Evolutionary conservation across 2,797 vertebrate genomes (phyloP), one percentile per base, ranked within the genome.

Genomic region (Macrochelys suwanniensis): DNA sequence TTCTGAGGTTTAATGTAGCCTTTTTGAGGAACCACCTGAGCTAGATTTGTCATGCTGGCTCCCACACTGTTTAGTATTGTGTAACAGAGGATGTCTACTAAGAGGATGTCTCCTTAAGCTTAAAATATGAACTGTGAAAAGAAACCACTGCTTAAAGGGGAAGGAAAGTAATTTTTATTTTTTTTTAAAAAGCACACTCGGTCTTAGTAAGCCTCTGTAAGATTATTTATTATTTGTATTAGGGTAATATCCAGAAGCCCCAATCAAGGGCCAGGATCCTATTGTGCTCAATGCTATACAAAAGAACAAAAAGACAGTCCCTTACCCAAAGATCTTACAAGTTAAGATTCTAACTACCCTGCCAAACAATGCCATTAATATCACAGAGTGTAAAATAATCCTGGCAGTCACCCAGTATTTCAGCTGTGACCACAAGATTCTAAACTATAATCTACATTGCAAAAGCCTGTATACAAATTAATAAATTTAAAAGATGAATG

Each of bases 1-100:
- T 42, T 81, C 76, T 92, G 71, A 85, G 11, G 74, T 33, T 84
- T 80, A 61, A 65, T 78, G 89, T 77, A 78, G 31, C 79, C 12
- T 74, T 91, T 42, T 93, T 49, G 49, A 17, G 51, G 74, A 90
- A 51, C 54, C 7, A 42, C 3, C 7, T 33, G 8, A 33, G 12
- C 11, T 23, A 49, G 76, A 71, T 77, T 47, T 5, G 54, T 85
- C 74, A 85, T 87, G 37, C 16, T 88, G n/a, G 5, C 11, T n/a
- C 61, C 88, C 59, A 6, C 7, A 15, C 31, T 47, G 1, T 42
- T 59, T 7, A 57, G 54, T 85, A 85, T 56, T 82, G 13, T 10
- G 26, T n/a, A 51, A 26, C 4, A 92, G 81, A 90, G 87, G 47
- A 65, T 37, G 31, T 54, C 54, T 91, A 42, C 51, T 25, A 31